Percentiles rank a stretch among this genome's conserved stretches.
Evolutionary conservation across 2,797 vertebrate genomes (phyloP).

Genomic region (Gastrophryne carolinensis): DNA sequence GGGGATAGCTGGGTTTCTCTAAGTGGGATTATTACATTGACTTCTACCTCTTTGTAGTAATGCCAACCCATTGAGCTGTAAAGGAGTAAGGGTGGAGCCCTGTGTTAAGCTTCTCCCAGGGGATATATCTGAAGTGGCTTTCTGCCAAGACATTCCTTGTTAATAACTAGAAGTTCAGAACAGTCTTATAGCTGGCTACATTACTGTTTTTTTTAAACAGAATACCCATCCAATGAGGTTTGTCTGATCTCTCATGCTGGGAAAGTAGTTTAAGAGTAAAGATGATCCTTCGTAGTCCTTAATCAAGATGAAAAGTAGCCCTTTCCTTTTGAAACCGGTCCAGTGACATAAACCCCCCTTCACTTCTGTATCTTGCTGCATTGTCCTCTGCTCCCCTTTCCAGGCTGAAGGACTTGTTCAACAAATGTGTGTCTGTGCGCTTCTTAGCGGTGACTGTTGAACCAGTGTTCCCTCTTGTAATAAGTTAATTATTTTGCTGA

Average conservation of each 20-base stretch:
- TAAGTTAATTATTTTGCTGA: conserved; percentile 47
- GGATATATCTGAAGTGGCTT: neutral
- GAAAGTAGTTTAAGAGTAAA: conserved; percentile 5
- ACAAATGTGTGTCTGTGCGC: conserved; percentile 32
- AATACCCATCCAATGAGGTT: neutral
- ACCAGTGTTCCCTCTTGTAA: conserved; percentile 44
- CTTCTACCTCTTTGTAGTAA: neutral
- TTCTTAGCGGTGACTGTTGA: conserved; percentile 41
- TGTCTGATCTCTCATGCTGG: neutral
- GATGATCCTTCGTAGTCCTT: conserved; percentile 7
- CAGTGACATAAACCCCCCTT: conserved; percentile 10
- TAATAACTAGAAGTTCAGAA: neutral
- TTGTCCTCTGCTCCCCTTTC: conserved; percentile 32
- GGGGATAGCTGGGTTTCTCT: neutral
- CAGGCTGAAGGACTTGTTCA: conserved; percentile 31
- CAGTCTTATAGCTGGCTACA: neutral
- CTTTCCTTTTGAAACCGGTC: conserved; percentile 22
- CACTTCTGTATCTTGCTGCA: conserved; percentile 8
- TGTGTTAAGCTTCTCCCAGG: neutral
- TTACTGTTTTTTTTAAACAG: neutral
- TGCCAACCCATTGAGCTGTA: neutral
- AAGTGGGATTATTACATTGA: neutral
- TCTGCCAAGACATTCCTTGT: conserved; percentile 4
- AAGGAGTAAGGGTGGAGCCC: neutral
- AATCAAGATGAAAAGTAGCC: neutral